Conservation (phyloP, 1,140 invertebrate species). For the Aphis craccivora region DNA sequence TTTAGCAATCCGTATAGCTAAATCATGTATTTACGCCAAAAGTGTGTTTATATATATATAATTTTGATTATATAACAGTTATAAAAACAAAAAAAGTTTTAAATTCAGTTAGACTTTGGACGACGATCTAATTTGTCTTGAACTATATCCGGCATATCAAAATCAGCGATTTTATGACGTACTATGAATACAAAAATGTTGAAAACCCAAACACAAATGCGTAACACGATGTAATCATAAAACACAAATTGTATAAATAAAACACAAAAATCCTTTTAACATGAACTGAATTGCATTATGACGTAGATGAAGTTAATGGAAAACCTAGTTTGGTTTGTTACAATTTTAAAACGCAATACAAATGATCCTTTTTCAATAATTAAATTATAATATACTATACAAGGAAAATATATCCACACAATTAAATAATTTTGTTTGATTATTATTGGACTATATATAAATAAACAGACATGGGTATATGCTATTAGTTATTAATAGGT, state of each 20-base stretch:
- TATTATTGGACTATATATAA: background rate
- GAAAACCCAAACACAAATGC: background rate
- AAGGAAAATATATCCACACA: background rate
- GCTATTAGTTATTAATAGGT: too few relatives aligned
- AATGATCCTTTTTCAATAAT: conserved; percentile 17
- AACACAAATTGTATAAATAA: conserved; percentile 15
- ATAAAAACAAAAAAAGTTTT: conserved; percentile 4
- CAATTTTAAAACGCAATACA: background rate
- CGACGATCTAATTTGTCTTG: background rate
- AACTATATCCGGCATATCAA: background rate
- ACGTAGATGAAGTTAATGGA: background rate
- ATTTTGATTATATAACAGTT: background rate
- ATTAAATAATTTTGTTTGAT: background rate
- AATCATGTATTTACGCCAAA: background rate
- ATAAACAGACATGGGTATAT: background rate
- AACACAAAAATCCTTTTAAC: conserved; percentile 34
- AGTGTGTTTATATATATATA: background rate
- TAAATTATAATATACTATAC: background rate
- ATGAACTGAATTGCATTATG: background rate
- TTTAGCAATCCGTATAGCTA: background rate
- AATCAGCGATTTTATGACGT: conserved; percentile 2
- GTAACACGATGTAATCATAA: background rate
- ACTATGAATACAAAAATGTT: background rate
- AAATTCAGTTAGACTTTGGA: background rate
- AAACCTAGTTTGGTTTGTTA: background rate